A percentile compares a stretch with the other conserved stretches of the same genome.
phyloP scores from a whole-genome alignment of 2,113 vertebrate species.

The Otolemur garnettii region DNA sequence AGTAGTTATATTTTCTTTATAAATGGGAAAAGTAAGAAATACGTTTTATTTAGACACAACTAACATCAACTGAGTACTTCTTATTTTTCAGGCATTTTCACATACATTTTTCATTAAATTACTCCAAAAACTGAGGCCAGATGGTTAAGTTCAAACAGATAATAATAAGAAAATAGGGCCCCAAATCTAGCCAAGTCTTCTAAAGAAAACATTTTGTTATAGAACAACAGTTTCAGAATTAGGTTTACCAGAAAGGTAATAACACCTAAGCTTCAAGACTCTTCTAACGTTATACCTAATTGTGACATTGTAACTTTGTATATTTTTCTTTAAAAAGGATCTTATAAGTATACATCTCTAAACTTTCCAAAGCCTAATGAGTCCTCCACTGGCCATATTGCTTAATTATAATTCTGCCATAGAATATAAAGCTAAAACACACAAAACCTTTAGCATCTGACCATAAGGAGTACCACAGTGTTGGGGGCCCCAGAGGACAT shows the following conservation, averaged over 20 bases:
- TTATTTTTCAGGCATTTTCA: not conserved
- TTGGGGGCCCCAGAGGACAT: not conserved
- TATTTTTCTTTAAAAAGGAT: not conserved
- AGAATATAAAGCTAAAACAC: not conserved
- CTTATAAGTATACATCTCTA: too few species aligned
- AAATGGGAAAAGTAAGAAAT: not conserved
- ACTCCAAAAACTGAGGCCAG: not conserved
- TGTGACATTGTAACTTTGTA: not conserved
- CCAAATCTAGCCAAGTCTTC: not conserved
- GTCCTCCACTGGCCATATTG: not conserved
- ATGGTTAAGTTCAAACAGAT: not conserved
- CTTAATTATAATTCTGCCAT: not conserved
- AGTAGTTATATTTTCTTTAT: not conserved
- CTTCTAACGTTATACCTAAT: not conserved
- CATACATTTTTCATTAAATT: not conserved
- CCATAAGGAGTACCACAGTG: not conserved
- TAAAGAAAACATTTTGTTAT: not conserved
- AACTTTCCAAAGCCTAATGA: not conserved
- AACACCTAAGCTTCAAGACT: not conserved
- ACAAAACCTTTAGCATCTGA: not conserved
- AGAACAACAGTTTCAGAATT: not conserved
- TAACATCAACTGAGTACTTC: not conserved
- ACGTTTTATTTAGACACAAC: not conserved
- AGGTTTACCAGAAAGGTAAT: not conserved
- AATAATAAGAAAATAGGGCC: not conserved